Conservation (phyloP, 2,113 vertebrate species). For the Lamprotornis superbus region DNA sequence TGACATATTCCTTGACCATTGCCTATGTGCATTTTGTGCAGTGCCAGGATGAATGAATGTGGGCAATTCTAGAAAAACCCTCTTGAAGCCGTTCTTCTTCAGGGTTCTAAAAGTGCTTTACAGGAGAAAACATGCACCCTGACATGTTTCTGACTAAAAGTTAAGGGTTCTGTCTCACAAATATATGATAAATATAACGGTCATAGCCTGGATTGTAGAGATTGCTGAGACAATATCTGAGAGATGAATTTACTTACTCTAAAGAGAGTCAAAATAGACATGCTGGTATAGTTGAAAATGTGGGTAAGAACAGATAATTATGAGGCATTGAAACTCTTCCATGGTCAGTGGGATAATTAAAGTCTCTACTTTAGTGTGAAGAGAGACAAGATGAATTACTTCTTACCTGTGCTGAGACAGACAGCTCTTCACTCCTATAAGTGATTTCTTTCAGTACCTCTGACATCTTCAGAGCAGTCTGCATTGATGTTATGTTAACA, state of each 20-base stretch:
- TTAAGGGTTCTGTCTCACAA: neutral
- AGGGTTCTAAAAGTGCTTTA: neutral
- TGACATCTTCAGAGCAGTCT: conserved; percentile 79
- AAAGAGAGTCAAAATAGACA: neutral
- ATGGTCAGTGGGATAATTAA: neutral
- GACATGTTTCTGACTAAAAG: neutral
- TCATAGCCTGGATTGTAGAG: neutral
- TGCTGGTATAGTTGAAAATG: neutral
- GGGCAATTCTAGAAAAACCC: neutral
- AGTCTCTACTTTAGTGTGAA: neutral
- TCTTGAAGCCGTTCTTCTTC: neutral
- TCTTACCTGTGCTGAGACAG: conserved; percentile 80
- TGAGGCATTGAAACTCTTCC: neutral
- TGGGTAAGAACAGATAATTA: neutral
- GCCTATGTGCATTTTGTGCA: neutral
- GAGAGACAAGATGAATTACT: neutral
- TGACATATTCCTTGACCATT: neutral
- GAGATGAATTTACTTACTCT: neutral
- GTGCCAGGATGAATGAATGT: neutral
- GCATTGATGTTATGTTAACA: conserved; percentile 73
- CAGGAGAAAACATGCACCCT: neutral
- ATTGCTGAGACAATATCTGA: neutral
- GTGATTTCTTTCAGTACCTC: conserved; percentile 85
- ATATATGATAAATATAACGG: neutral
- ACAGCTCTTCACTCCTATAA: conserved; percentile 78